Conservation (phyloP, 2,888 invertebrate species). For the Phyllotreta cruciferae region DNA sequence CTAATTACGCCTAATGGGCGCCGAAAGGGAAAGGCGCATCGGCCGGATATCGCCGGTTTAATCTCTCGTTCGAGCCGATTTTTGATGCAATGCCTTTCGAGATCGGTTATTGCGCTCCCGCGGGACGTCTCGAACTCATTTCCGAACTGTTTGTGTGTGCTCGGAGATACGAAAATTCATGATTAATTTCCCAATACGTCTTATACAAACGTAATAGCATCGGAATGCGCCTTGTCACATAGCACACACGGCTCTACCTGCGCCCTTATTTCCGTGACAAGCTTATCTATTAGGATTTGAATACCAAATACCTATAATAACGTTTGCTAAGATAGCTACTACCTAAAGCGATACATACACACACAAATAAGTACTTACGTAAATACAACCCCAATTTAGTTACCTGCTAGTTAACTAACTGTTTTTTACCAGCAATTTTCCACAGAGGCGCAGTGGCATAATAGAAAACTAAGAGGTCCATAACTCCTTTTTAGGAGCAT, state of each 20-base stretch:
- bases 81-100: neutral
- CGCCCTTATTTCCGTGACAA: slow-evolving; percentile 22
- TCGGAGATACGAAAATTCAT: slow-evolving; percentile 4
- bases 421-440: too few species aligned
- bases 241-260: neutral
- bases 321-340: too few species aligned
- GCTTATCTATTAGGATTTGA: slow-evolving; percentile 37
- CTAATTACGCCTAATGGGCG: slow-evolving; percentile 28
- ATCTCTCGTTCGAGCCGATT: too few species aligned
- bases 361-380: too few species aligned
- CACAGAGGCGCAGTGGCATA: too few species aligned
- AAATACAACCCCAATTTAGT: too few species aligned
- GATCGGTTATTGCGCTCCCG: neutral
- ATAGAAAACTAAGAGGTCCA: slow-evolving; percentile 49
- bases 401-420: too few species aligned
- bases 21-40: too few species aligned
- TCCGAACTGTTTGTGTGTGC: slow-evolving; percentile 3
- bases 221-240: slow-evolving; percentile 10
- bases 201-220: slow-evolving; percentile 10
- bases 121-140: slow-evolving; percentile 16
- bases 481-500: slow-evolving; percentile 49
- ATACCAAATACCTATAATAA: slow-evolving; percentile 35
- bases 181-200: slow-evolving; percentile 22
- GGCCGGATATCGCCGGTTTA: too few species aligned
- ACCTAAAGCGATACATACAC: too few species aligned